Evolutionary conservation across 2,113 vertebrate species (phyloP).

Genomic region (Sterrhoptilus dennistouni): DNA sequence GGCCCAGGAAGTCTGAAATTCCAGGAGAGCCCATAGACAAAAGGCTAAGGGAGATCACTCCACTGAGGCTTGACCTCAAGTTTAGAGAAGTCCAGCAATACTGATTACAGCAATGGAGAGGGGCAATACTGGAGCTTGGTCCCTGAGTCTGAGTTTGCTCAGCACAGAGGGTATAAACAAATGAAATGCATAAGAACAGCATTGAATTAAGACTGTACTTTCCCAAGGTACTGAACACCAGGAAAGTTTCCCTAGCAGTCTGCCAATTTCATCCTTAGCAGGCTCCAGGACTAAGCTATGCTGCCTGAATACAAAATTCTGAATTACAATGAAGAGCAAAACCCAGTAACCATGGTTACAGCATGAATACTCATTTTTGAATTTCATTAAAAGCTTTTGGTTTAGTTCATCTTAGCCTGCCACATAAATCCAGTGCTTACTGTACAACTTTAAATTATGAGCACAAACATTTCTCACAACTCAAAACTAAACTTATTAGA

Average conservation of each 20-base stretch:
- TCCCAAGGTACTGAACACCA: not conserved
- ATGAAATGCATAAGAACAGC: not conserved
- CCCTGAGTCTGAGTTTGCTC: not conserved
- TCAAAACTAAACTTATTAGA: not conserved
- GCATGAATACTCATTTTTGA: conserved; percentile 43
- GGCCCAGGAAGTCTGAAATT: not conserved
- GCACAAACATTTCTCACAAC: not conserved
- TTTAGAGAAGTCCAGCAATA: not conserved
- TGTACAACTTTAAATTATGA: not conserved
- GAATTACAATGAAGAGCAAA: conserved; percentile 35
- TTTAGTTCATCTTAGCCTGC: not conserved
- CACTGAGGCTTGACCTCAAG: not conserved
- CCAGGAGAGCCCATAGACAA: not conserved
- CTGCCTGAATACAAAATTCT: conserved; percentile 23
- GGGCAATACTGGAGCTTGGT: not conserved
- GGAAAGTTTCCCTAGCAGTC: not conserved
- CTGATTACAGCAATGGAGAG: not conserved
- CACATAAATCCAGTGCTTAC: not conserved
- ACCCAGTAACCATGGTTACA: conserved; percentile 21
- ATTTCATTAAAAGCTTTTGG: conserved; percentile 16
- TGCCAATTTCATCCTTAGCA: conserved; percentile 27
- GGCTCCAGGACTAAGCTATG: not conserved
- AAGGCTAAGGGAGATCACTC: not conserved
- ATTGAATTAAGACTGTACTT: not conserved
- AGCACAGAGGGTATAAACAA: not conserved